Percentiles rank a stretch among this genome's conserved stretches.
phyloP scores from a whole-genome alignment of 2,113 vertebrate species.

The Sturnus vulgaris region DNA sequence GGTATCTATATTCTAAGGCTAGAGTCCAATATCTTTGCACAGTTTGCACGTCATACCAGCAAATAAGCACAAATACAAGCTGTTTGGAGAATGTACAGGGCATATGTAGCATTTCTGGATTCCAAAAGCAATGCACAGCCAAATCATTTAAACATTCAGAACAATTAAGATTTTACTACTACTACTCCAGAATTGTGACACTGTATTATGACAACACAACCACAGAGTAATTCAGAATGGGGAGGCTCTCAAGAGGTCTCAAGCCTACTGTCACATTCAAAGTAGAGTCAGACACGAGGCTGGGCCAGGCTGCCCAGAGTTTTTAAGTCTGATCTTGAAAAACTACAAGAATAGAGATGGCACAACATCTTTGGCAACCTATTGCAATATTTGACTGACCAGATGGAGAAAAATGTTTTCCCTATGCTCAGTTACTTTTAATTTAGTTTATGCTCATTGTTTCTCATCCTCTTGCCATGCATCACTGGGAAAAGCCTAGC shows the following conservation, averaged over 20 bases:
- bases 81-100: slow-evolving; percentile 35
- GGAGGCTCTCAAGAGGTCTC: not conserved
- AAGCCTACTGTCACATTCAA: not conserved
- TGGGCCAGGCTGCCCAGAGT: not conserved
- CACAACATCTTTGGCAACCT: not conserved
- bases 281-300: not conserved
- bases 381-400: not conserved
- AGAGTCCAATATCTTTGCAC: slow-evolving; percentile 53
- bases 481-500: not conserved
- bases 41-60: slow-evolving; percentile 54
- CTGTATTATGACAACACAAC: not conserved
- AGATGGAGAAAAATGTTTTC: not conserved
- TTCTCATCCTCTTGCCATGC: not conserved
- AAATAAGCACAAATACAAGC: slow-evolving; percentile 66
- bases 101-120: slow-evolving; percentile 22
- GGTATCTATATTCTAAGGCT: slow-evolving; percentile 47
- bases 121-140: slow-evolving; percentile 21
- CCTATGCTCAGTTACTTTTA: not conserved
- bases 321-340: not conserved
- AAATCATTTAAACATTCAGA: slow-evolving; percentile 26
- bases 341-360: not conserved
- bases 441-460: not conserved
- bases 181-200: not conserved
- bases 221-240: not conserved
- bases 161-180: slow-evolving; percentile 27